Conservation (phyloP, 2,888 invertebrate genomes). For the Caenorhabditis imperialis region DNA sequence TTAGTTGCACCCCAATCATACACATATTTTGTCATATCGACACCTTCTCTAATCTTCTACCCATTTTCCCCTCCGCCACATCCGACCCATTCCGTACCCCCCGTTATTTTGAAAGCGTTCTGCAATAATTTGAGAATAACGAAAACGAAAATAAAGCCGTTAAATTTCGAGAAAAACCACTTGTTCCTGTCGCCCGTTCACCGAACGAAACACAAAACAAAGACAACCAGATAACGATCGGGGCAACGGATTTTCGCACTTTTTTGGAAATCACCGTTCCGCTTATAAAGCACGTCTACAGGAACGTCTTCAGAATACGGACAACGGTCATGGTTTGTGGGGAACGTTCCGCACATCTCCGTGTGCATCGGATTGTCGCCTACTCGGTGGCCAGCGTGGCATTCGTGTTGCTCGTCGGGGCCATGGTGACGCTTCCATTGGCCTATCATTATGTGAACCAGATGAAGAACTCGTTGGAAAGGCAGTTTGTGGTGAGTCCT, state of each 20-base stretch:
- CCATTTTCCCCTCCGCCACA: constrained; percentile 8
- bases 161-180: constrained; percentile 15
- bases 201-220: constrained; percentile 44
- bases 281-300: constrained; percentile 14
- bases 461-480: constrained; percentile 30
- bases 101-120: constrained; percentile 42
- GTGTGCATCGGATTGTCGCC: constrained; percentile 50
- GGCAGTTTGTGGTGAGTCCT: constrained; percentile 37
- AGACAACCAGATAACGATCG: constrained; percentile 25
- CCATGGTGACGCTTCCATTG: constrained; percentile 54
- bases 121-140: constrained; percentile 19
- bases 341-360: constrained; percentile 40
- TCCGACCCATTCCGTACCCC: constrained; percentile 27
- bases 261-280: constrained; percentile 19
- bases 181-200: constrained; percentile 8
- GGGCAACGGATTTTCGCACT: constrained; percentile 52
- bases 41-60: not conserved
- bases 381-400: constrained; percentile 49
- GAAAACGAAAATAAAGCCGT: constrained; percentile 19
- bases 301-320: not conserved
- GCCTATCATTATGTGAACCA: constrained; percentile 52
- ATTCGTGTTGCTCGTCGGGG: constrained; percentile 32
- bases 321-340: constrained; percentile 10
- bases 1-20: constrained; percentile 5
- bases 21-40: constrained; percentile 48